A percentile compares a stretch with the other conserved stretches of the same genome.
phyloP scores from a whole-genome alignment of 2,797 vertebrate species.

The Serranus cabrilla region DNA sequence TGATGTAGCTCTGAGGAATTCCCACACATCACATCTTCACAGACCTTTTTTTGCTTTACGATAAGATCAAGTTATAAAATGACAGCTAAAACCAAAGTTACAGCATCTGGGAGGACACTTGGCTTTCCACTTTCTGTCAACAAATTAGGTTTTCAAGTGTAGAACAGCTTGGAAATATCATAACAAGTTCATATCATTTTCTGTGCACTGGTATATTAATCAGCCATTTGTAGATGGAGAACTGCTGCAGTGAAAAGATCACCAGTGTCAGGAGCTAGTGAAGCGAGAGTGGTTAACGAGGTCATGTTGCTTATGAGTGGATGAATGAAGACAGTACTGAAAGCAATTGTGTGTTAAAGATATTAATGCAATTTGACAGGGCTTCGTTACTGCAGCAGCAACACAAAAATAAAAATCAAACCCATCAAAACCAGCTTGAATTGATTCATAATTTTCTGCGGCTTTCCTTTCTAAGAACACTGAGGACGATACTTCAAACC shows the following conservation, averaged over 20 bases:
- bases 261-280: conserved; percentile 58
- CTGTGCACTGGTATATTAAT: conserved; percentile 15
- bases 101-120: background rate
- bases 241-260: conserved; percentile 57
- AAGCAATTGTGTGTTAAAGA: conserved; percentile 56
- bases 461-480: conserved; percentile 49
- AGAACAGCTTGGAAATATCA: conserved; percentile 2
- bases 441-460: conserved; percentile 21
- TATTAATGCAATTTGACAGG: conserved; percentile 44
- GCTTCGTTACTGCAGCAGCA: conserved; percentile 27
- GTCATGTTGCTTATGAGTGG: conserved; percentile 58
- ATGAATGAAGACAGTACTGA: conserved; percentile 53
- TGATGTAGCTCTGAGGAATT: conserved; percentile 67
- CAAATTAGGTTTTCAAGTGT: background rate
- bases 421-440: conserved; percentile 31
- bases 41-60: conserved; percentile 30
- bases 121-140: conserved; percentile 13
- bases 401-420: conserved; percentile 3
- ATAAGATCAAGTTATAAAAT: conserved; percentile 41
- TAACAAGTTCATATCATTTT: background rate
- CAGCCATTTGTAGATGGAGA: conserved; percentile 32
- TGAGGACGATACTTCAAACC: conserved; percentile 33
- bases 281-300: conserved; percentile 64
- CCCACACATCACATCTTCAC: conserved; percentile 61
- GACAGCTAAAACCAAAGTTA: conserved; percentile 4